phyloP scores from a whole-genome alignment of 2,113 vertebrate species.

The Lamprotornis superbus region DNA sequence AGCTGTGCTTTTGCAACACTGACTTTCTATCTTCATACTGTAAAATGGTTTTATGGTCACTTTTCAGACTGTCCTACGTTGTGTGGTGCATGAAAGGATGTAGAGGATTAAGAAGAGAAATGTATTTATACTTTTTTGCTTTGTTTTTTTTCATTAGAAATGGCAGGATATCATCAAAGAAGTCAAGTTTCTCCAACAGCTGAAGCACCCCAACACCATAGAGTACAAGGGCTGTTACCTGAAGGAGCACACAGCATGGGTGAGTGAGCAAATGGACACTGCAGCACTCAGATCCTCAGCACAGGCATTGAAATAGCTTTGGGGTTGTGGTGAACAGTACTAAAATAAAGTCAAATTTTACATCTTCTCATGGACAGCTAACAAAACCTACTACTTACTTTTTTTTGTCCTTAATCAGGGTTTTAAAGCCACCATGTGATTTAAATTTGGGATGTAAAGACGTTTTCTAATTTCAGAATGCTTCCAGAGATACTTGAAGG shows the following conservation, averaged over 20 bases:
- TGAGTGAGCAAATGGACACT: slow-evolving; percentile 59
- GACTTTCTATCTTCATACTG: rapidly evolving
- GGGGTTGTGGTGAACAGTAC: neutral
- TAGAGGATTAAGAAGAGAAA: neutral
- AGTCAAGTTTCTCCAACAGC: slow-evolving; percentile 92
- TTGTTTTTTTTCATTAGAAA: slow-evolving; percentile 78
- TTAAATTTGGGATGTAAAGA: neutral
- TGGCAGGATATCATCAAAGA: slow-evolving; percentile 99
- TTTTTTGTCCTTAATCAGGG: neutral
- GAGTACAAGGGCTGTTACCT: slow-evolving; percentile 99
- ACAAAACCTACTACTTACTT: neutral
- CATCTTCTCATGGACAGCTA: neutral
- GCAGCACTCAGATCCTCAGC: neutral
- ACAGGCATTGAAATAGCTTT: neutral
- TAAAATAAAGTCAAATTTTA: neutral
- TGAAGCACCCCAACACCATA: slow-evolving; percentile 97
- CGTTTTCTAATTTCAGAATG: neutral
- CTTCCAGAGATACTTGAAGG: neutral
- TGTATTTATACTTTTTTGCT: neutral
- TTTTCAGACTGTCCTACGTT: neutral
- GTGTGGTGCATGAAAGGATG: neutral
- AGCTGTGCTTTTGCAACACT: neutral
- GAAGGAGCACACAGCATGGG: slow-evolving; percentile 98
- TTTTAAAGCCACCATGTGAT: rapidly evolving
- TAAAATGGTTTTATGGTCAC: neutral